phyloP scores from a whole-genome alignment of 2,113 vertebrate genomes.

The Tragelaphus strepsiceros region DNA sequence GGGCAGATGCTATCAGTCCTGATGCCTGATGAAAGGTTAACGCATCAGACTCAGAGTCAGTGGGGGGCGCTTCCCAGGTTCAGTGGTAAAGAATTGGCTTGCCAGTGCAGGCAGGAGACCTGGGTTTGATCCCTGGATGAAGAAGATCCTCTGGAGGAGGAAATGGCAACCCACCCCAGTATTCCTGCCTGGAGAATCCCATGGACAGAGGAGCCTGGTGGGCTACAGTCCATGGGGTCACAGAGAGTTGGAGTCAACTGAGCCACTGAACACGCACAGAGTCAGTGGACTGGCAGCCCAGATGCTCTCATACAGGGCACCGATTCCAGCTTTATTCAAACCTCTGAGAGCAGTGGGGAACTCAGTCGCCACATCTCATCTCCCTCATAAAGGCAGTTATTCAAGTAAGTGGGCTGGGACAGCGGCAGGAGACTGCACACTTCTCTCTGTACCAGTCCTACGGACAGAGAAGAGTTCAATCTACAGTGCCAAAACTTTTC shows the following conservation, averaged over 20 bases:
- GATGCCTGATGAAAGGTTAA: not conserved
- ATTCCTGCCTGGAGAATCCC: not conserved
- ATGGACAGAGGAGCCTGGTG: not conserved
- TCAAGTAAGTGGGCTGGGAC: not conserved
- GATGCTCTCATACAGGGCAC: not conserved
- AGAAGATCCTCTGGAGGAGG: not conserved
- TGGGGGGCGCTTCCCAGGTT: not conserved
- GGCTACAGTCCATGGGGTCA: not conserved
- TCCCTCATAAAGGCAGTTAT: not conserved
- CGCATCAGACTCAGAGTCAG: not conserved
- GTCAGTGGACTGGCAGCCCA: not conserved
- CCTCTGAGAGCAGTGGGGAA: not conserved
- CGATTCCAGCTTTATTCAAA: not conserved
- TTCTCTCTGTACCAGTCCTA: not conserved
- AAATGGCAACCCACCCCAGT: not conserved
- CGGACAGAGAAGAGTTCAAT: not conserved
- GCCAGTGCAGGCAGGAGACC: not conserved
- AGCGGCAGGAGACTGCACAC: not conserved
- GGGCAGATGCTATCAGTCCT: not conserved
- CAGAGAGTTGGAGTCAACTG: not conserved
- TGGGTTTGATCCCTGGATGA: not conserved
- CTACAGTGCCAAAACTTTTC: not conserved
- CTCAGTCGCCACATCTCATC: not conserved
- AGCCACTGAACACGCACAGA: fast-evolving
- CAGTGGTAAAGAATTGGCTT: not conserved